Evolutionary conservation across 92 coral and sea anemone species (phyloP).

Genomic region (Heteractis magnifica): DNA sequence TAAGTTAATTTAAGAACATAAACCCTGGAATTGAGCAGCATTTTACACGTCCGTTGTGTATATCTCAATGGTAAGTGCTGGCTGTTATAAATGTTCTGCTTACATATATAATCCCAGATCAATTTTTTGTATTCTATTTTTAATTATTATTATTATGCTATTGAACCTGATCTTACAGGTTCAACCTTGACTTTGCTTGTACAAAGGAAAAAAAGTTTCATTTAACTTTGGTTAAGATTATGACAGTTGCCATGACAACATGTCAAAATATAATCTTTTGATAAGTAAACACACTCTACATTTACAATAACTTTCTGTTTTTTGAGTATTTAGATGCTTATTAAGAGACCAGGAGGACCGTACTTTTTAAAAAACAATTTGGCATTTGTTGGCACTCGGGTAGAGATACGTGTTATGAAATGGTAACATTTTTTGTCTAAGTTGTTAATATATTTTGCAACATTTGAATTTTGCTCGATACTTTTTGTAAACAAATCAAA

Average conservation of each 20-base stretch:
- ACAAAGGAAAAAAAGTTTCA: background rate
- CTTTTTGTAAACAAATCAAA: background rate
- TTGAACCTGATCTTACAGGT: background rate
- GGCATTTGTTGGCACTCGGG: background rate
- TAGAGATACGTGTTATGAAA: background rate
- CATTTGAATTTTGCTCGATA: background rate
- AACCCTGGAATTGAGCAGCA: background rate
- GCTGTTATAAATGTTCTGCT: background rate
- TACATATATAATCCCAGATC: background rate
- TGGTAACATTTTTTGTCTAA: background rate
- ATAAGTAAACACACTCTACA: background rate
- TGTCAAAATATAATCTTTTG: conserved; percentile 7
- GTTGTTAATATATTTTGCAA: background rate
- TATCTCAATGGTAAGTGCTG: background rate
- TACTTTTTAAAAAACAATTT: background rate
- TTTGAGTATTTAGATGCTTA: background rate
- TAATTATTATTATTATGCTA: background rate
- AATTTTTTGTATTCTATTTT: background rate
- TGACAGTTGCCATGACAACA: conserved; percentile 7
- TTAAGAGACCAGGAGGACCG: background rate
- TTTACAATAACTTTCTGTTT: background rate
- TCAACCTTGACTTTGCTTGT: conserved; percentile 3
- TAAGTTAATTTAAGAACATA: too few species aligned
- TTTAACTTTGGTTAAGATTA: background rate
- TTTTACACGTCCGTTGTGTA: background rate